Evolutionary conservation across 1,140 invertebrate species (phyloP).

Genomic region (Scylla paramamosain): DNA sequence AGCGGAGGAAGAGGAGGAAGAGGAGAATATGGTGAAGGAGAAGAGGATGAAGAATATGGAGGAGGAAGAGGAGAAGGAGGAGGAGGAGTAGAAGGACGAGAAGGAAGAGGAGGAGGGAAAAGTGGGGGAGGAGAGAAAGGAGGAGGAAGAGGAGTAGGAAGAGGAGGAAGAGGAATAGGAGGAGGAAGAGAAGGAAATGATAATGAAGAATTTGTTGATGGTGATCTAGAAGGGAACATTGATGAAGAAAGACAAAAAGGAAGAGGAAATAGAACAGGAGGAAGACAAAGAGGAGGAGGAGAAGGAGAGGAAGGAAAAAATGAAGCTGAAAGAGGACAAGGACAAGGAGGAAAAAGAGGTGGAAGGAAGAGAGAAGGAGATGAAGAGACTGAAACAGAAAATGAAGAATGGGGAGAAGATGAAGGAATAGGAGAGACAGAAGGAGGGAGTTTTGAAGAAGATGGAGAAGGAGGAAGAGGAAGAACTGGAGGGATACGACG

Average conservation of each 20-base stretch:
- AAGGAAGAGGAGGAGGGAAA: background rate
- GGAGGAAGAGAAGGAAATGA: too few relatives aligned
- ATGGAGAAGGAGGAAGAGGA: background rate
- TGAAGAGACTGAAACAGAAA: too few relatives aligned
- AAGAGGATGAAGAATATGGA: background rate
- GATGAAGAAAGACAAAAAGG: background rate
- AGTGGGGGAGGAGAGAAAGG: background rate
- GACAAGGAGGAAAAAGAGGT: background rate
- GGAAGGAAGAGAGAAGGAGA: background rate
- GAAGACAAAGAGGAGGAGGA: background rate
- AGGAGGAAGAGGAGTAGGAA: too few relatives aligned
- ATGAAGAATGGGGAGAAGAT: background rate
- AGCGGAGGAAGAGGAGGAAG: background rate
- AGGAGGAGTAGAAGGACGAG: background rate
- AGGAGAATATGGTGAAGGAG: background rate
- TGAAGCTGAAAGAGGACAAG: background rate
- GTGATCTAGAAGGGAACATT: background rate
- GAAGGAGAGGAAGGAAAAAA: background rate
- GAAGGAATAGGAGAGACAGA: background rate
- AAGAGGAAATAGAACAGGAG: background rate
- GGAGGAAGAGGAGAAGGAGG: background rate
- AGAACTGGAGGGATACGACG: background rate
- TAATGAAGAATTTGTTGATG: too few relatives aligned
- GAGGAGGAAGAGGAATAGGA: background rate
- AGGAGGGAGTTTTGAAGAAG: background rate